Evolutionary conservation across 1,140 invertebrate species (phyloP).

Genomic region (Ephestia elutella): DNA sequence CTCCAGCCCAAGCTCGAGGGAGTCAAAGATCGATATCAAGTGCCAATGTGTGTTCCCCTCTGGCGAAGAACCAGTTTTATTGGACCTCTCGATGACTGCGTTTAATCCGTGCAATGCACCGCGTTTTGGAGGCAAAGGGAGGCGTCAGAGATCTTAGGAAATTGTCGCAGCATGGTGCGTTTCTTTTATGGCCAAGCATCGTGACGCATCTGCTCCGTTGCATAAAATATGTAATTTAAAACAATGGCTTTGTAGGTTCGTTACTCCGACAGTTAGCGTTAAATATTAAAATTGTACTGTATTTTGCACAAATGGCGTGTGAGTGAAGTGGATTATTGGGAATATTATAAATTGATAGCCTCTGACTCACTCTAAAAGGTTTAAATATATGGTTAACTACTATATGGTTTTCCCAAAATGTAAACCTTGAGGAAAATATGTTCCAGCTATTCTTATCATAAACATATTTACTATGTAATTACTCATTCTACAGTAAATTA

Average conservation of each 20-base stretch:
- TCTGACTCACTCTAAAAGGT: no score
- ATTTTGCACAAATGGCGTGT: neutral
- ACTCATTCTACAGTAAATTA: no score
- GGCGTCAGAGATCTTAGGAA: slow-evolving; percentile 20
- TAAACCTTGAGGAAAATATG: no score
- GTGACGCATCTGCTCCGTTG: slow-evolving; percentile 50
- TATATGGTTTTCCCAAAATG: no score
- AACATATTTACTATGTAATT: no score
- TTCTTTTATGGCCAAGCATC: slow-evolving; percentile 38
- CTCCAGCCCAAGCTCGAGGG: slow-evolving; percentile 58
- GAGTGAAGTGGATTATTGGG: neutral
- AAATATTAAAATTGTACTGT: slow-evolving; percentile 7
- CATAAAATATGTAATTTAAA: slow-evolving; percentile 43
- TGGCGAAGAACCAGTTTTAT: slow-evolving; percentile 31
- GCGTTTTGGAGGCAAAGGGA: slow-evolving; percentile 26
- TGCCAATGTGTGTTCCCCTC: slow-evolving; percentile 45
- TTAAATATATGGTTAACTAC: no score
- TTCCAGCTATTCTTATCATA: no score
- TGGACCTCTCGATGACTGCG: slow-evolving; percentile 42
- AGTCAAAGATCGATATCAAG: slow-evolving; percentile 68
- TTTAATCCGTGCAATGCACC: slow-evolving; percentile 24
- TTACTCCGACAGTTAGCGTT: slow-evolving; percentile 9
- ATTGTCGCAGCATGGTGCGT: slow-evolving; percentile 34
- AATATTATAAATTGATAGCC: neutral
- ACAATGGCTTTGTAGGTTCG: slow-evolving; percentile 23